Base-by-base conservation (phyloP, 2,888 invertebrate species). In the Chrysolina haemoptera region DNA sequence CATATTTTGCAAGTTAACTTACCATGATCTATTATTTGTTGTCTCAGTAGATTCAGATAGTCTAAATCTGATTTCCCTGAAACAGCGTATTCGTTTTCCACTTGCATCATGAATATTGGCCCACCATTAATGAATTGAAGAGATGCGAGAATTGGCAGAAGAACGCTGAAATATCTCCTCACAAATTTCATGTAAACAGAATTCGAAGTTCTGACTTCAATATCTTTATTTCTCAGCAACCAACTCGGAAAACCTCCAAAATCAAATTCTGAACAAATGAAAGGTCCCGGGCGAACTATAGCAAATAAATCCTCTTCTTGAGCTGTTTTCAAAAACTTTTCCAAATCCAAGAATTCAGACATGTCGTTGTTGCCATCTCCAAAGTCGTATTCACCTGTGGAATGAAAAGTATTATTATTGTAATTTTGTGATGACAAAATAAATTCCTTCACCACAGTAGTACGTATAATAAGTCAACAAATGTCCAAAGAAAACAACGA, bases 251-350 rank as follows among this genome's bases (percentile, higher is more conserved):
- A 80, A 2, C 88, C 88, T n/a, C 88, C 88, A 76, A 87, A 88
- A 76, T 98, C 97, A 88, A 97, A 93, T 89, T 98, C 98, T n/a
- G 95, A 96, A 86, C 97, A 96, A 79, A 98, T 97, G 84, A 96
- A 98, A 0, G 98, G 98, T 0, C 98, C 98, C 0, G 96, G 94
- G 27, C 98, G 89, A 0, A 98, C 88, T 64, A 98, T 91, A 0
- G 96, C 96, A 35, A 93, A 88, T 50, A 97, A 14, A 90, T 88
- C 81, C 91, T 89, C 59, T 80, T 94, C 92, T 67, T 67, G 91
- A 0, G 97, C 97, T 1, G 90, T 88, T 78, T 91, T 88, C 6
- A 97, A 89, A 84, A 95, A 97, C 62, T 89, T 88, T 46, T 90
- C 91, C 1, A 93, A 80, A 82, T 92, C 90, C 11, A 91, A 85